phyloP scores from a whole-genome alignment of 2,113 vertebrate species.

The Erpornis zantholeuca region DNA sequence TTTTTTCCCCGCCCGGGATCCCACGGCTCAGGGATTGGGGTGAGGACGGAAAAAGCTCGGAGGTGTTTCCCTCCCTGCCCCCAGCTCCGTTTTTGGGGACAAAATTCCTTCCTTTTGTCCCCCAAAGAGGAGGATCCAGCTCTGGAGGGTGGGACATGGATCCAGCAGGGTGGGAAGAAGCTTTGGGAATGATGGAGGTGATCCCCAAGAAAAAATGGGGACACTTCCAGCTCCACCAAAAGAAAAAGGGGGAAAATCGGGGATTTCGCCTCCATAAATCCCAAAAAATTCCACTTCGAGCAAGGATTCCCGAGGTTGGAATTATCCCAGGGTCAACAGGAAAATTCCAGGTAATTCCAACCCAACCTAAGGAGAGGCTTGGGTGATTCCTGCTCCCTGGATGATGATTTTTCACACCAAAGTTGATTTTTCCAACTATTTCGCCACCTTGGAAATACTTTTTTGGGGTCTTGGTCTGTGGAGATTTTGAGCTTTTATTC shows the following conservation, averaged over 20 bases:
- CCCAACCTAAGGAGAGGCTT: fast-evolving
- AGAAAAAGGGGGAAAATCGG: not conserved
- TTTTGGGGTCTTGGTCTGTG: not conserved
- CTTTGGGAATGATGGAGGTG: fast-evolving
- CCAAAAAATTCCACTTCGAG: not conserved
- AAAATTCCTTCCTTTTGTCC: not conserved
- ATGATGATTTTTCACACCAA: not conserved
- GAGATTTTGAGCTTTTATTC: not conserved
- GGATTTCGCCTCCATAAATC: not conserved
- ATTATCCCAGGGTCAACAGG: not conserved
- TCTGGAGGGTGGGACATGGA: not conserved
- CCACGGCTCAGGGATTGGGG: not conserved
- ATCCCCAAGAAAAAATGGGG: not conserved
- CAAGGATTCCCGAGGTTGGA: not conserved
- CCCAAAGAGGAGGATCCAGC: not conserved
- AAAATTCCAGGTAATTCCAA: not conserved
- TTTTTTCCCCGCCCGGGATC: not conserved
- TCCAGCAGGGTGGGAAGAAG: too few species aligned
- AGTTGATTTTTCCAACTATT: not conserved
- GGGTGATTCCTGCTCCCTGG: not conserved
- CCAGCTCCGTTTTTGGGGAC: not conserved
- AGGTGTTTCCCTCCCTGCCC: not conserved
- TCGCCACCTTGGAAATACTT: not conserved
- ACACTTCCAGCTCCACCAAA: not conserved
- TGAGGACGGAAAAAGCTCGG: not conserved